Evolutionary conservation across 1,140 invertebrate genomes (phyloP), one percentile per base, ranked within the genome.

Genomic region (Camponotus floridanus): DNA sequence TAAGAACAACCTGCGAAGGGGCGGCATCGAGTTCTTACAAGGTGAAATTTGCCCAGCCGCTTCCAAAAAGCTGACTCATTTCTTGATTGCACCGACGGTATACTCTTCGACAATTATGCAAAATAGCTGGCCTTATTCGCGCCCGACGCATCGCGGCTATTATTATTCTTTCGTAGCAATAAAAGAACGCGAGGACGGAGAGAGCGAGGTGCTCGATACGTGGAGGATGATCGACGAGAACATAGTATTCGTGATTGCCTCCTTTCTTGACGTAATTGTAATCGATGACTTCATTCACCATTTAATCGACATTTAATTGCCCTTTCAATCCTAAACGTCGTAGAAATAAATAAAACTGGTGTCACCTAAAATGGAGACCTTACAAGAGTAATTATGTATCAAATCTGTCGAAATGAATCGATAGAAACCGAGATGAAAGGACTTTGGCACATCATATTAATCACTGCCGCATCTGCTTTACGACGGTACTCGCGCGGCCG

Each of bases 21-120:
- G 88, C 88, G 88, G 88, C 87, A 76, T 88, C 87, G 86, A 55
- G 71, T 61, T 76, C 68, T 73, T 86, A 88, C 86, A 88, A 90
- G 89, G 86, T 90, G 76, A 90, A 90, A 90, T 90, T 90, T 90
- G 76, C 88, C 84, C 51, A 80, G 26, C 76, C 86, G 81, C 86
- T 90, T 88, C 89, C 88, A 91, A 88, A 90, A 88, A 86, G 86
- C 86, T 90, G 88, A 78, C 89, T 91, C 90, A 88, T 91, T 91
- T 91, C 87, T 91, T 87, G 90, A 91, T 91, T 91, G 90, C 90
- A 61, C 89, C 89, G 87, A 81, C 85, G 73, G 90, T 88, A 85
- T 91, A 91, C 74, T 87, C 76, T 88, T 87, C 87, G 80, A 91
- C 87, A 86, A 91, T 91, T 91, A 91, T 91, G 90, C 90, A 91